Base-by-base conservation (phyloP, 2,797 vertebrate species). In the Periophthalmus magnuspinnatus region DNA sequence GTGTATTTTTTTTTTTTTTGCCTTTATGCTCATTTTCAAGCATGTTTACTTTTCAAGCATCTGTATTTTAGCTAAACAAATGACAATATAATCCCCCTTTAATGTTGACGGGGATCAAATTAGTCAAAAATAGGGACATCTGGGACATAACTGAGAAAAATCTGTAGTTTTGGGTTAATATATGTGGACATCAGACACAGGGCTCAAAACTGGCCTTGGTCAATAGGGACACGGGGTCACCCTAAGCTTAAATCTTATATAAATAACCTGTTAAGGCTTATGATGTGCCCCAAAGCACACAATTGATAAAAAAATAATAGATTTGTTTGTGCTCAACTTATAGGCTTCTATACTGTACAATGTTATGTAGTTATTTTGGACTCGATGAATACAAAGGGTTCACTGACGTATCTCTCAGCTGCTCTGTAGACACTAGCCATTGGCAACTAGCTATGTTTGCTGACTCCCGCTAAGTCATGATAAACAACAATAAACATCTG, bases 321-420 rank as follows among this genome's bases (percentile, higher is more conserved):
- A 57, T 57, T 5, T 5, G 24, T 57, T 57, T 57, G 13, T 57
- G 4, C 6, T 34, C 2, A 19, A 59, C 8, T 4, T 36, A n/a
- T 57, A 34, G 34, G 19, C 19, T 17, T 17, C 10, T 21, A 9
- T 59, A 61, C 19, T 21, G 19, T 28, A 47, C 22, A 63, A 41
- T 19, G 38, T 38, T 79, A 38, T 68, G 64, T 70, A 65, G 91
- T 89, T 95, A 95, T 96, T 96, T 94, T 90, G 52, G 83, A 92
- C 77, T 78, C 89, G 92, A 86, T 93, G 92, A 96, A 96, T 96
- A 96, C 90, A 94, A 88, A 89, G 92, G 80, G 93, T 75, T 85
- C 84, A 81, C 78, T 81, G 77, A 81, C 73, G 82, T 72, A 69
- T 81, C 80, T 85, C 83, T 77, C 63, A 5, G 69, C 75, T 65